Base-by-base conservation (phyloP, 2,113 vertebrate genomes). In the Rana temporaria region DNA sequence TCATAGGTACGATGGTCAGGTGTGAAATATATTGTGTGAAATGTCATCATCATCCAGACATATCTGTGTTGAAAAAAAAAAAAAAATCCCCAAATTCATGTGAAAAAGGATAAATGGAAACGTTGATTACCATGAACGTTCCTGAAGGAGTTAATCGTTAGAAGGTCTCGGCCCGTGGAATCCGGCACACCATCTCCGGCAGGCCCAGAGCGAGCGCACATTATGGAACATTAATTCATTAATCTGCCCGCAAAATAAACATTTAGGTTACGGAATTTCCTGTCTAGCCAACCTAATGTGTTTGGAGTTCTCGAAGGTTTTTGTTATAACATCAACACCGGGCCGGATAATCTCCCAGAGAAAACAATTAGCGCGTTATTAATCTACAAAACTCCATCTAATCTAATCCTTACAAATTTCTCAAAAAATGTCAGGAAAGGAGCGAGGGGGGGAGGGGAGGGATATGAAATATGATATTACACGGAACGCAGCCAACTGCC, bases 211-310 rank as follows among this genome's bases (percentile, higher is more conserved):
- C 34, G 34, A 38, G 34, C 34, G 34, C 42, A 48, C 42, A 48
- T 48, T 48, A 64, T 64, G 62, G 55, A 22, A 20, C 38, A 52
- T 12, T 48, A 38, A 48, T n/a, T 63, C 78, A 81, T 71, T 30
- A 48, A 71, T 71, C 34, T 26, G n/a, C 55, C 6, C 17, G 5
- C 67, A 53, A 38, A 69, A 81, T 59, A 60, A 80, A 38, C 26
- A 48, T 15, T 80, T 60, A 53, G 22, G 55, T 57, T 52, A 70
- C 19, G 66, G 78, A 71, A 69, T 26, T 81, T 81, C 78, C 78
- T 20, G 78, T 81, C 78, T 81, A 81, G 78, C 48, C 78, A 16
- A 22, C 62, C 16, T 80, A 80, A 80, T 80, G 78, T 38, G 52
- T 57, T 79, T 69, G 32, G 48, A 79, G 38, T 79, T 48, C 68